A percentile compares a stretch with the other conserved stretches of the same genome.
Conservation (phyloP, 2,797 vertebrate species). For the Phrynocephalus guinanensis region DNA sequence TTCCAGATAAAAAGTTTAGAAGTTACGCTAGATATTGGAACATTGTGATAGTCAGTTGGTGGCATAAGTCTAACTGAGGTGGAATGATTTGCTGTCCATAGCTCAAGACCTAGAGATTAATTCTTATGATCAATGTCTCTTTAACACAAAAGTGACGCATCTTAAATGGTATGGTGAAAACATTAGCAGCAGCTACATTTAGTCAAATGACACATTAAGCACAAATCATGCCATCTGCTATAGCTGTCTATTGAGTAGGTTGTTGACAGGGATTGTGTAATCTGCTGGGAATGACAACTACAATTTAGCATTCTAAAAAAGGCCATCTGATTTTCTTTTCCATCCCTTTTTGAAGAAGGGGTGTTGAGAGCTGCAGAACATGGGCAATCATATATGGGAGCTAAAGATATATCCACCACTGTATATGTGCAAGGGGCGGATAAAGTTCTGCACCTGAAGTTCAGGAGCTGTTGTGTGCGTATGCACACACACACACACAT, state of each 20-base stretch:
- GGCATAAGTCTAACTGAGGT: neutral
- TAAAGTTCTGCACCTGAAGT: too few species aligned
- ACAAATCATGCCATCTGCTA: slow-evolving; percentile 66
- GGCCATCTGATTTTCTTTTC: neutral
- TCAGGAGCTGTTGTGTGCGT: too few species aligned
- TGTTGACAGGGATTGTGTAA: slow-evolving; percentile 62
- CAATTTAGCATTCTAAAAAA: slow-evolving; percentile 50
- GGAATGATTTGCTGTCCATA: neutral
- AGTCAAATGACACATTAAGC: slow-evolving; percentile 67
- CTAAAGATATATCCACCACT: too few species aligned
- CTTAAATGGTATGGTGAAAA: neutral
- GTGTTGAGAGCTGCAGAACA: too few species aligned
- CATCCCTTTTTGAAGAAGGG: neutral
- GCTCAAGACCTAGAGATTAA: neutral
- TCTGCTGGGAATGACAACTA: slow-evolving; percentile 66
- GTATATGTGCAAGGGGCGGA: too few species aligned
- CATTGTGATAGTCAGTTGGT: neutral
- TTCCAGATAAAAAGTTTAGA: too few species aligned
- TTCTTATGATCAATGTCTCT: neutral
- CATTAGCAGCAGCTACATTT: slow-evolving; percentile 48
- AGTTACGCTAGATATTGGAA: neutral
- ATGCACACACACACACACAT: too few species aligned
- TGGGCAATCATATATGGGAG: too few species aligned
- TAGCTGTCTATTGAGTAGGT: slow-evolving; percentile 63
- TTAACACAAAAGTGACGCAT: neutral